phyloP scores from a whole-genome alignment of 2,888 invertebrate species.

The Orgyia antiqua region DNA sequence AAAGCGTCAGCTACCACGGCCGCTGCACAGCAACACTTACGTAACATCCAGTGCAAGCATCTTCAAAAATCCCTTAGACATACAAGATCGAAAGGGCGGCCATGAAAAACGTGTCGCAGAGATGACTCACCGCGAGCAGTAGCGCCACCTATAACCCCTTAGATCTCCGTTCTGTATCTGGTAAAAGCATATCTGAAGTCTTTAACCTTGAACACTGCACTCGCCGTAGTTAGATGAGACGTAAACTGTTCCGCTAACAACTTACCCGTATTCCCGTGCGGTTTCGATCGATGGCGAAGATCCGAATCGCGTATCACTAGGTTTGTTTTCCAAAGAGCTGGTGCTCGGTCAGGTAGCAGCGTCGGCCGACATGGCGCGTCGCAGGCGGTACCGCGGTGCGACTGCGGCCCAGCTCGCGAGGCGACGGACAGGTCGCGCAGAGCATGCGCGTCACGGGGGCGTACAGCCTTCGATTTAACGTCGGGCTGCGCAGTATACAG shows the following conservation, averaged over 20 bases:
- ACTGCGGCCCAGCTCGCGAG: slow-evolving; percentile 59
- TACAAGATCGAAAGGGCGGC: slow-evolving; percentile 64
- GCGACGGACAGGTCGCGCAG: slow-evolving; percentile 42
- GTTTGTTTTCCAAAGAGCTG: slow-evolving; percentile 53
- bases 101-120: slow-evolving; percentile 72
- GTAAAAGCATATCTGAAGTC: slow-evolving; percentile 44
- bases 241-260: slow-evolving; percentile 36
- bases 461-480: slow-evolving; percentile 65
- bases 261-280: slow-evolving; percentile 63
- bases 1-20: slow-evolving; percentile 58
- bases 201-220: slow-evolving; percentile 51
- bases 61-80: slow-evolving; percentile 40
- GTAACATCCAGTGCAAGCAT: slow-evolving; percentile 66
- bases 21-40: slow-evolving; percentile 63
- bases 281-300: slow-evolving; percentile 39
- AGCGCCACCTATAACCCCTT: slow-evolving; percentile 59
- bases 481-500: slow-evolving; percentile 50
- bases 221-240: slow-evolving; percentile 23
- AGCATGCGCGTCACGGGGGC: slow-evolving; percentile 52
- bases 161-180: slow-evolving; percentile 40
- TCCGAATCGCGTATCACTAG: slow-evolving; percentile 39
- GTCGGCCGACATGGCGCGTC: slow-evolving; percentile 66
- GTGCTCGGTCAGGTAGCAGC: slow-evolving; percentile 67
- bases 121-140: slow-evolving; percentile 69
- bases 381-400: slow-evolving; percentile 61